Base-by-base conservation (phyloP, 2,888 invertebrate species). In the Apoda limacodes region DNA sequence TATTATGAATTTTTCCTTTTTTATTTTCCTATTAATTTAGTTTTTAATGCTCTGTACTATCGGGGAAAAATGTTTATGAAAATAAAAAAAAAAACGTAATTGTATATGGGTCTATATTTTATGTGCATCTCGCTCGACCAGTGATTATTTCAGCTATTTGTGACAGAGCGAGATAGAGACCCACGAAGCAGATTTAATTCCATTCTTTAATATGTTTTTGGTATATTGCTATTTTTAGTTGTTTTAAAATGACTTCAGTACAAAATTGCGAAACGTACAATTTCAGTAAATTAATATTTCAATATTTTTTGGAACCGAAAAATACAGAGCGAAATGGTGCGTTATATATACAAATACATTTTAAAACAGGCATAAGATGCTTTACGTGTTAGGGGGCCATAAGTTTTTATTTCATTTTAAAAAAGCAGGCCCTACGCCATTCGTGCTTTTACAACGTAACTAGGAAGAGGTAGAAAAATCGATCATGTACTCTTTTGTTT, bases 371-470 rank as follows among this genome's bases (percentile, higher is more conserved):
- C 75, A 75, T 76, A 53, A 61, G 56, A 75, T 75, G 75, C 75
- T 75, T 67, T 44, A 52, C 50, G 46, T 53, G 50, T 55, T 48
- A 42, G 58, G 57, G 52, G 42, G 37, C 40, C 34, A 28, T 39
- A 40, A 33, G 35, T 43, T 43, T 35, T 38, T 41, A n/a, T n/a
- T n/a, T n/a, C n/a, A n/a, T n/a, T n/a, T n/a, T n/a, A n/a, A n/a
- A n/a, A n/a, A 33, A 29, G 31, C 32, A 29, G 40, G 50, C 49
- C 62, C 53, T 49, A 46, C 52, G 69, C 74, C 70, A 64, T 64
- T 64, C 54, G 75, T 75, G 75, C 75, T 75, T 74, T 68, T 68
- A 55, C 60, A 63, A 56, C 50, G 55, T 33, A 33, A 42, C 39
- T 37, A 40, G 28, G 22, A 30, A 15, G 11, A 30, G 32, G 23